Base-by-base conservation (phyloP, 2,113 vertebrate genomes). In the Gymnogyps californianus region DNA sequence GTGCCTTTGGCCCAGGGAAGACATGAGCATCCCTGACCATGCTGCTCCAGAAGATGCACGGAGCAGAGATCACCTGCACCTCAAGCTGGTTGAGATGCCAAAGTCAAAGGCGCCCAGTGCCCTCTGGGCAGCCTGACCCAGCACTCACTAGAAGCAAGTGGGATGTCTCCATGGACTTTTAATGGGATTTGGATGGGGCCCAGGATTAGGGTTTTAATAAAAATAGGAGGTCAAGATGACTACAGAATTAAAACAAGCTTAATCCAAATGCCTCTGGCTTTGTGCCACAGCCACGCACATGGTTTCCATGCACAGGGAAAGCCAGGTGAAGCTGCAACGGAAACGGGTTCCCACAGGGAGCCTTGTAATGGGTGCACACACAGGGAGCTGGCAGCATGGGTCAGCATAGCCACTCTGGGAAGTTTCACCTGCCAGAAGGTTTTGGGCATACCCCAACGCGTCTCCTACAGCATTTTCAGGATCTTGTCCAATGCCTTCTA, bases 161-260 rank as follows among this genome's bases (percentile, higher is more conserved):
- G 16, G 32, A 57, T 25, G 17, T 65, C 78, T 87, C n/a, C 36
- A 20, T 0, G 74, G 83, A 85, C 75, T 90, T 94, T 80, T 80
- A 95, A 74, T 11, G 46, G 54, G 54, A 38, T 88, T 94, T 81
- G 89, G 80, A 92, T 0, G 0, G 15, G 34, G 24, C 21, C 64
- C 38, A 66, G 72, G 76, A 92, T 95, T 89, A 89, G 29, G 47
- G 77, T 34, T 92, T 84, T 64, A 87, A 72, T 87, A 92, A 93
- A 97, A 93, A 95, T 61, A 96, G 89, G 75, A 94, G 75, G 55
- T 88, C 58, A 78, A 90, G 93, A 93, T 93, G 90, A 94, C 66
- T 59, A 74, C 10, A 59, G 94, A 96, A 97, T 96, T 96, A 96
- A 95, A 95, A 89, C 72, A 96, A 96, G 49, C n/a, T 93, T 97